These are phyloP conservation scores for Acrocephalus scirpaceus DNA, from an alignment of 2,797 vertebrate genomes.

Conservation along the genomic window DNA sequence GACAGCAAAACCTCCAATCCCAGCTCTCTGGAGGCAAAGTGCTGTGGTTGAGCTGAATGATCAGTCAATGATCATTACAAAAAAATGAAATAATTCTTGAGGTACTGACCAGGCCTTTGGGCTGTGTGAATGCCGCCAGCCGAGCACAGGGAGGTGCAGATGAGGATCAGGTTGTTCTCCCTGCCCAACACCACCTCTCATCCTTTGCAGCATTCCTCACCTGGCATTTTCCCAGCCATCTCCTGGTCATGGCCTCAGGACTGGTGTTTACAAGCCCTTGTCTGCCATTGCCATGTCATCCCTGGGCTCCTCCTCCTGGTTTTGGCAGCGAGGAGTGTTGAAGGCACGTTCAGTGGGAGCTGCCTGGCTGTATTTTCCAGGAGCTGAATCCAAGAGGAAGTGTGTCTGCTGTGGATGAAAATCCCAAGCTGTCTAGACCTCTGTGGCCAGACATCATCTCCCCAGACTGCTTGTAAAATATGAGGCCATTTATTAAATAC, in stretches of 20 bases:
- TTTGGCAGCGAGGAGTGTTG: background rate
- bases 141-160: background rate
- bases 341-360: background rate
- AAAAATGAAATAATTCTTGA: slow-evolving; percentile 57
- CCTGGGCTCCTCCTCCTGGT: background rate
- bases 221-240: background rate
- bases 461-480: slow-evolving; percentile 6
- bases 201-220: background rate
- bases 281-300: background rate
- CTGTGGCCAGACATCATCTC: background rate
- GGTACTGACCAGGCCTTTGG: slow-evolving; percentile 41
- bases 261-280: background rate
- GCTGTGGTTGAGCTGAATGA: slow-evolving; percentile 1
- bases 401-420: background rate
- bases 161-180: background rate
- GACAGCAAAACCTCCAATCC: background rate
- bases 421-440: background rate
- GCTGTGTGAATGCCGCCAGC: slow-evolving; percentile 9
- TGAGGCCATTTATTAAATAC: background rate
- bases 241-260: background rate
- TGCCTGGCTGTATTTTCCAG: background rate
- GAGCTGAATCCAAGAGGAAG: slow-evolving; percentile 1
- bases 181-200: background rate
- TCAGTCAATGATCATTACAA: background rate
- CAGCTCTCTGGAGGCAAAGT: background rate